A percentile compares a stretch with the other conserved stretches of the same genome.
Evolutionary conservation across 2,797 vertebrate genomes (phyloP).

Genomic region (Naso thynnoides): DNA sequence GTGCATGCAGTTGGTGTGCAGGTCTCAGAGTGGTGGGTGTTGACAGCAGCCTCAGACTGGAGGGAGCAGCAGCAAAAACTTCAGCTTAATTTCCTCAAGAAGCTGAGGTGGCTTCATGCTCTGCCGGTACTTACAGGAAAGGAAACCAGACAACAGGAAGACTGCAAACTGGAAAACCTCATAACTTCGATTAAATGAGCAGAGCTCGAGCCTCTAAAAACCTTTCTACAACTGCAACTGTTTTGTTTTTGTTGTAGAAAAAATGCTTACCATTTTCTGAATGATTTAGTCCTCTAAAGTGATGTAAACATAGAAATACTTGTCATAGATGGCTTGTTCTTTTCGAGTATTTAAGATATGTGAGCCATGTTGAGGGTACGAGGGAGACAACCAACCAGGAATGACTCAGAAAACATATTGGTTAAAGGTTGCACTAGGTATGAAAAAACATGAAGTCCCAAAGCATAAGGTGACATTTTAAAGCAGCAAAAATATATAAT

Average conservation of each 20-base stretch:
- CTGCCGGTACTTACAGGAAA: slow-evolving; percentile 38
- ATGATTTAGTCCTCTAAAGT: neutral
- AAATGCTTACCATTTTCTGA: neutral
- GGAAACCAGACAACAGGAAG: slow-evolving; percentile 36
- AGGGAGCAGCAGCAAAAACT: slow-evolving; percentile 11
- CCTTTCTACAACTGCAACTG: neutral
- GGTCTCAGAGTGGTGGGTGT: slow-evolving; percentile 42
- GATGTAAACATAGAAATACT: too few species aligned
- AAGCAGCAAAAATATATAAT: neutral
- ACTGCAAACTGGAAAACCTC: slow-evolving; percentile 50
- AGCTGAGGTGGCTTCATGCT: slow-evolving; percentile 25
- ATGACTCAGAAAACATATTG: too few species aligned
- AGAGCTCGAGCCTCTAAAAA: neutral
- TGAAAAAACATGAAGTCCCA: neutral
- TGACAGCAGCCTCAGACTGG: slow-evolving; percentile 41
- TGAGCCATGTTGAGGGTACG: too few species aligned
- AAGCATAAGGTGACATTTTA: neutral
- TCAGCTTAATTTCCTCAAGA: slow-evolving; percentile 53
- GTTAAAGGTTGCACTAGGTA: too few species aligned
- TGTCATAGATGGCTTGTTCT: too few species aligned
- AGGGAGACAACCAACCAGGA: too few species aligned
- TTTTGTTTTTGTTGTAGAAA: neutral
- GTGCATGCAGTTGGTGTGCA: slow-evolving; percentile 46
- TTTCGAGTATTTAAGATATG: too few species aligned
- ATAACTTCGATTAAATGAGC: slow-evolving; percentile 3